Percentiles rank a stretch among this genome's conserved stretches.
phyloP scores from a whole-genome alignment of 2,797 vertebrate genomes.

The Chiloscyllium punctatum region DNA sequence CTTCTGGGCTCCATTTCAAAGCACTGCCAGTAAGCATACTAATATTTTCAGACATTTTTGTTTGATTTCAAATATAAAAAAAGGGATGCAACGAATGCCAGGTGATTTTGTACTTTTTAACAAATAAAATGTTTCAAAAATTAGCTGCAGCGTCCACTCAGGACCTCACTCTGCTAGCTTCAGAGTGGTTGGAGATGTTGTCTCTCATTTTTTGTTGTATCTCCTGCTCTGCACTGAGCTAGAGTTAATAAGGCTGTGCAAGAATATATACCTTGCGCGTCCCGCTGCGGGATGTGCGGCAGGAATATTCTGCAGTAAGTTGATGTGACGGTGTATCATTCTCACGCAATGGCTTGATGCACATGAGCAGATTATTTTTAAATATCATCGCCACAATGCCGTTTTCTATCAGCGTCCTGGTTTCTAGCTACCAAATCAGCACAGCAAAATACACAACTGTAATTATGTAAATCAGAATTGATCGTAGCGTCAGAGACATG shows the following conservation, averaged over 20 bases:
- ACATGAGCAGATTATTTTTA: background rate
- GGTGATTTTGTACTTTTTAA: constrained; percentile 39
- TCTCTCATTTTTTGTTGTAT: background rate
- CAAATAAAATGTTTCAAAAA: background rate
- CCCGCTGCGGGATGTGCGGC: background rate
- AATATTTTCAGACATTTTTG: constrained; percentile 52
- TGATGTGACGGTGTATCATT: no score
- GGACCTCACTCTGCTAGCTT: background rate
- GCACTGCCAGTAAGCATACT: constrained; percentile 60
- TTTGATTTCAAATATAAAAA: background rate
- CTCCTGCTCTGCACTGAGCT: background rate
- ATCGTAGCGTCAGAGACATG: background rate
- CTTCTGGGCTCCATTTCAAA: constrained; percentile 59
- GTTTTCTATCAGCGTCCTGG: background rate
- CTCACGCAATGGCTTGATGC: background rate
- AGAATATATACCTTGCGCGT: background rate
- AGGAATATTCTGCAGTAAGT: background rate
- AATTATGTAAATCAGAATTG: constrained; percentile 17
- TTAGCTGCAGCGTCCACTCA: background rate
- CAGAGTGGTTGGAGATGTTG: background rate
- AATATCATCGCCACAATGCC: background rate
- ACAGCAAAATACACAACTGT: background rate
- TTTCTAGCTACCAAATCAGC: background rate
- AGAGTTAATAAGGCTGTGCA: background rate
- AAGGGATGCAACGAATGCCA: background rate